Evolutionary conservation across 2,113 vertebrate species (phyloP), one percentile per base, ranked within the genome.

Genomic region (Onychorhynchus coronatus): DNA sequence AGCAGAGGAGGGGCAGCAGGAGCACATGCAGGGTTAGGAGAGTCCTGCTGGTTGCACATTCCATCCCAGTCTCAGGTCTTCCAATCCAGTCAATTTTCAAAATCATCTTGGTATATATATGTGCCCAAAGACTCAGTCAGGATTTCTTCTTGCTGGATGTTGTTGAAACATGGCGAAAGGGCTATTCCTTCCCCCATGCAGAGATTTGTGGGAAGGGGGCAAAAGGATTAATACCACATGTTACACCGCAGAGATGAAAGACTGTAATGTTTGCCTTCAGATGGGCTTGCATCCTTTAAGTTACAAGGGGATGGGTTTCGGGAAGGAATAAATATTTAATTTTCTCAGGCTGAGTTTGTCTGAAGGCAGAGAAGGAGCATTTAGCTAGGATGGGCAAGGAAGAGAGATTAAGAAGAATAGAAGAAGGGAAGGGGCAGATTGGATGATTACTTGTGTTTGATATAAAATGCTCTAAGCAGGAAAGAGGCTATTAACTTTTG

Each of bases 261-360:
- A 67, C 33, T 83, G 59, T 71, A 55, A 10, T 74, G 2, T 74
- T 93, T 76, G 75, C 73, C 41, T 75, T 63, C 79, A 84, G 88
- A 93, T 79, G 58, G 53, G 30, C 55, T 50, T 8, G 52, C 88
- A 81, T 75, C 55, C 39, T 92, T 71, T 80, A 62, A 4, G 5
- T 70, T 62, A 68, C 27, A 80, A 77, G 70, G 73, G 61, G 61
- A 89, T 15, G 61, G 65, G 80, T 28, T 62, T 75, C 82, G 79
- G 44, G 96, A 94, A 89, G 24, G 59, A 92, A 97, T 92, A 94
- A 97, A 95, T 90, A 85, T 74, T 96, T 83, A 39, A 91, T 93
- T 94, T 80, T 89, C 65, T 20, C 58, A 66, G 53, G 33, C 59
- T 87, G 23, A 35, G 24, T 91, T 93, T 89, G 65, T 92, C 91